Evolutionary conservation across 2,113 vertebrate species (phyloP).

Genomic region (Notarius quadriscutis): DNA sequence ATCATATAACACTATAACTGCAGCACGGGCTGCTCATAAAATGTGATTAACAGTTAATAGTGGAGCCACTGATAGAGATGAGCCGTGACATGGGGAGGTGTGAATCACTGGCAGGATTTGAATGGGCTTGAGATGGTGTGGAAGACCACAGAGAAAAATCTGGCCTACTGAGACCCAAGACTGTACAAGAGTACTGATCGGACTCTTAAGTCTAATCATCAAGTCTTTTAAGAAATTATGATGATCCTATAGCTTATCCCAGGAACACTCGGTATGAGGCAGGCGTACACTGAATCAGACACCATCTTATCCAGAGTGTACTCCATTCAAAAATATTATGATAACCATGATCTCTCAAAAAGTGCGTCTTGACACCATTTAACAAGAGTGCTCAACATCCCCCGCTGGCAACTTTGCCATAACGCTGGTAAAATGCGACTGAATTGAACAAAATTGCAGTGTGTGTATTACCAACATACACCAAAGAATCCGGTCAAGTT

Average conservation of each 20-base stretch:
- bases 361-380: no score
- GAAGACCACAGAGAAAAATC: neutral
- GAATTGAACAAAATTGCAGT: no score
- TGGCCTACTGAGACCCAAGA: neutral
- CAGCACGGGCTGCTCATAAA: slow-evolving; percentile 2
- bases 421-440: no score
- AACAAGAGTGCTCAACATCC: no score
- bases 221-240: no score
- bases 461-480: no score
- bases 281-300: neutral
- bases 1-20: neutral
- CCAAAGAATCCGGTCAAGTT: no score
- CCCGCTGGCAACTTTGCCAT: no score
- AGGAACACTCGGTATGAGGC: neutral
- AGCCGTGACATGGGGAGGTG: neutral
- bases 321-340: neutral
- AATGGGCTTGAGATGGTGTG: neutral
- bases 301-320: neutral
- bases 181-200: neutral
- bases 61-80: slow-evolving; percentile 1
- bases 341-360: neutral
- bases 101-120: neutral
- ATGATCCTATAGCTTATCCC: neutral
- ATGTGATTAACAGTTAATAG: slow-evolving; percentile 13
- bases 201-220: neutral